phyloP scores from a whole-genome alignment of 2,797 vertebrate species.

The Falco peregrinus region DNA sequence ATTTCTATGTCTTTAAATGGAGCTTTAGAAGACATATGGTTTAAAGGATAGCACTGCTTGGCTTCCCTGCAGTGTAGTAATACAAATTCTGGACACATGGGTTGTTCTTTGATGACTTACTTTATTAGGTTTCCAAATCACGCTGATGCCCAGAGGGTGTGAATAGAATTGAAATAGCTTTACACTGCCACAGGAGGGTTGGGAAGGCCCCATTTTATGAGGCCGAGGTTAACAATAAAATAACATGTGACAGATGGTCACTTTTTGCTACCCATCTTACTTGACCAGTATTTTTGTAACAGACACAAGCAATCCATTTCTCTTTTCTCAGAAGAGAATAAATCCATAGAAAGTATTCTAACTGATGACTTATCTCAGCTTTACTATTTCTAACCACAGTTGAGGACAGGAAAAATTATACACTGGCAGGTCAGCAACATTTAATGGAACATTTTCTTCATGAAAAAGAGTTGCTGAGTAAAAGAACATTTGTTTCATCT shows the following conservation, averaged over 20 bases:
- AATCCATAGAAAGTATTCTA: neutral
- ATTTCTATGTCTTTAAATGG: slow-evolving; percentile 58
- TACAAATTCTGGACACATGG: slow-evolving; percentile 63
- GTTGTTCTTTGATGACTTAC: slow-evolving; percentile 65
- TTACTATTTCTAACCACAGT: neutral
- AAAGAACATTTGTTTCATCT: neutral
- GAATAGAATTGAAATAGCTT: slow-evolving; percentile 67
- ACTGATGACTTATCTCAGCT: neutral
- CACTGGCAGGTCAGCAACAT: neutral
- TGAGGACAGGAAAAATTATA: neutral
- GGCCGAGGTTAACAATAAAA: slow-evolving; percentile 58
- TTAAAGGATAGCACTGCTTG: slow-evolving; percentile 7
- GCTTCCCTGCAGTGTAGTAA: slow-evolving; percentile 48
- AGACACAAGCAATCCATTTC: neutral
- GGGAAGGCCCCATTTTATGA: slow-evolving; percentile 40
- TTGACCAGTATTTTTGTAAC: slow-evolving; percentile 19
- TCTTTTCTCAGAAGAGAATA: slow-evolving; percentile 11
- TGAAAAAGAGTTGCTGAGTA: neutral
- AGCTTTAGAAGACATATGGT: slow-evolving; percentile 54
- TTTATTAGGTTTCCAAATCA: slow-evolving; percentile 74
- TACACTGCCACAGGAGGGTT: slow-evolving; percentile 49
- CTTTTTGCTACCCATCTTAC: slow-evolving; percentile 25
- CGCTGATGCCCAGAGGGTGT: slow-evolving; percentile 57
- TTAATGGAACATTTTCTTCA: neutral
- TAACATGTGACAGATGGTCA: slow-evolving; percentile 68